These are phyloP conservation scores for Cranoglanis bouderius DNA, from an alignment of 2,113 vertebrate species.

Conservation along the genomic window DNA sequence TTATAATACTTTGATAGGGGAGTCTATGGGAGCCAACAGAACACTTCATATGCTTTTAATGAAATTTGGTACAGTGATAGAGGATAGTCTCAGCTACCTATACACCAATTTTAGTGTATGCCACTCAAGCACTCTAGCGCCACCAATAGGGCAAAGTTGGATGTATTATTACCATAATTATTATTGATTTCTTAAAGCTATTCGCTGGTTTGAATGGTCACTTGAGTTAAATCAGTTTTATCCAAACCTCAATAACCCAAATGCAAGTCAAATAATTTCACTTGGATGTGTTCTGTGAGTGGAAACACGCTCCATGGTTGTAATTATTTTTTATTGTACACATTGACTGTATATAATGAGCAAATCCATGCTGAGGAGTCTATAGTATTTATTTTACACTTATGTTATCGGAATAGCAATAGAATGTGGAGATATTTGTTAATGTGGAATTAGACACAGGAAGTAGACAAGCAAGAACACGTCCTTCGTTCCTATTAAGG, in stretches of 20 bases:
- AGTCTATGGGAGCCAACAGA: neutral
- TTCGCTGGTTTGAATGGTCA: neutral
- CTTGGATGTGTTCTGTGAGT: neutral
- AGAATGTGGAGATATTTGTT: neutral
- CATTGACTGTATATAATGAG: neutral
- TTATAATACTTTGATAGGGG: neutral
- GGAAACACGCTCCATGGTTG: neutral
- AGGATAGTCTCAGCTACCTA: neutral
- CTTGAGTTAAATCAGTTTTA: neutral
- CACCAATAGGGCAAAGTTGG: neutral
- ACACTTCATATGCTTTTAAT: neutral
- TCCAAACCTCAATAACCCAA: neutral
- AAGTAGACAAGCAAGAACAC: conserved; percentile 38
- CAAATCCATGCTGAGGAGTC: neutral
- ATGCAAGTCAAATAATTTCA: neutral
- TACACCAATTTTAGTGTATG: neutral
- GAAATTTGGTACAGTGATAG: neutral
- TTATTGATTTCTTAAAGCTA: neutral
- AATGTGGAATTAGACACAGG: neutral
- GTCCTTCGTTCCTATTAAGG: conserved; percentile 31
- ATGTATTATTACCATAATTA: neutral
- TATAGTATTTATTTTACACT: neutral
- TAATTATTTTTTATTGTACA: neutral
- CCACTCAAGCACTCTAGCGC: neutral
- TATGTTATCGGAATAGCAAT: neutral